Base-by-base conservation (phyloP, 2,113 vertebrate species). In the Trogon melanurus region DNA sequence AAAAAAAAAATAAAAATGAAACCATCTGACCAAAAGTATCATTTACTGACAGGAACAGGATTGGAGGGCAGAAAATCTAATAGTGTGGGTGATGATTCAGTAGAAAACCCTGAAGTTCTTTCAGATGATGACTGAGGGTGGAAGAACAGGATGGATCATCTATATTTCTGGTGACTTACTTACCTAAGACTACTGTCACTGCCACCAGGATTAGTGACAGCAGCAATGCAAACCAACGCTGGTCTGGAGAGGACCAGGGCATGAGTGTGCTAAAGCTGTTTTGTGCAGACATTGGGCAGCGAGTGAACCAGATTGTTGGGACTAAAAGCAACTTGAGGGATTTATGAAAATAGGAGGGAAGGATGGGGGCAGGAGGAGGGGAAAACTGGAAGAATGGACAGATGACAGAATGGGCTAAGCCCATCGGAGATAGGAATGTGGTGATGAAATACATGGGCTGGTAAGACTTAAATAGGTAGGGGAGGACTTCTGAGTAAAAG, bases 161-260 rank as follows among this genome's bases (percentile, higher is more conserved):
- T 67, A 1, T 88, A 26, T 85, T 80, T 56, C 71, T 88, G 51
- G 20, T 66, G 47, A 44, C 22, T 94, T 81, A 34, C 53, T 85
- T 69, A 17, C 45, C 16, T 38, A 26, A 57, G 30, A 78, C 27
- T 47, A 30, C 45, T 82, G 30, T 41, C 66, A 26, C 44, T 60
- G 32, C 19, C 47, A 51, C 16, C 53, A 72, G 70, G 36, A 85
- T 50, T 50, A 81, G 19, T 29, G 51, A 9, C 27, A 71, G 44
- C 64, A 81, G 44, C 0, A 0, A n/a, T 62, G 13, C 13, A 67
- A 66, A 73, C 8, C 16, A 58, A 0, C 44, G 11, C 6, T 16
- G 41, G 16, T 38, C 65, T 78, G 70, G 32, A 45, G 18, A 47
- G 29, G 41, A 62, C 3, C 16, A 1, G 1, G 44, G 18, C 29